Base-by-base conservation (phyloP, 2,888 invertebrate genomes). In the Pollenia angustigena region DNA sequence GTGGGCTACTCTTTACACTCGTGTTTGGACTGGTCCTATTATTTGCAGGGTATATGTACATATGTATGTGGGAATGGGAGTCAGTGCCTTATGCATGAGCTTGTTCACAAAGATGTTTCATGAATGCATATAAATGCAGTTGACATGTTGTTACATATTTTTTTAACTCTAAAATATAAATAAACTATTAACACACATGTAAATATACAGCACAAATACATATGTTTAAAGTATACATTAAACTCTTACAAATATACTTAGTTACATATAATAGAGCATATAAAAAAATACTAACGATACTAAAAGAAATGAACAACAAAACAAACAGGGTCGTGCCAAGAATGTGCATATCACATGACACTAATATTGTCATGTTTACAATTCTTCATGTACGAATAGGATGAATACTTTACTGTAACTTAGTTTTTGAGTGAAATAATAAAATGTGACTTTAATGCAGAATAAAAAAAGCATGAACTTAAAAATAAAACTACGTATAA, bases 61-160 rank as follows among this genome's bases (percentile, higher is more conserved):
- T 18, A 3, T 32, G 32, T 32, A 32, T 32, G 12, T 14, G n/a
- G 40, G n/a, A 18, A n/a, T 56, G 42, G 11, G 58, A 42, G 32
- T 48, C 54, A 32, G 64, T 76, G n/a, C 66, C 48, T 62, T 12
- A 44, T 66, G 79, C 16, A 44, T 75, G 69, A 14, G 12, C 23
- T 62, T 48, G n/a, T 75, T 85, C 54, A 62, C 62, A 78, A 74
- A 75, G 58, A 85, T 85, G 85, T 85, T 68, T 78, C 74, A 64
- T 46, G 68, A 74, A 64, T 85, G 75, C 75, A 82, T 79, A 83
- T 86, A 87, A 87, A 87, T 87, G 68, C 72, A 78, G 81, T 81
- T 84, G 87, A 84, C 87, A 87, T 78, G 87, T 84, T 84, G 84
- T 84, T 78, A 74, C 62, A 87, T 74, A 78, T 84, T 87, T 64